Evolutionary conservation across 2,888 invertebrate genomes (phyloP), one percentile per base, ranked within the genome.

Genomic region (Epistrophe grossulariae): DNA sequence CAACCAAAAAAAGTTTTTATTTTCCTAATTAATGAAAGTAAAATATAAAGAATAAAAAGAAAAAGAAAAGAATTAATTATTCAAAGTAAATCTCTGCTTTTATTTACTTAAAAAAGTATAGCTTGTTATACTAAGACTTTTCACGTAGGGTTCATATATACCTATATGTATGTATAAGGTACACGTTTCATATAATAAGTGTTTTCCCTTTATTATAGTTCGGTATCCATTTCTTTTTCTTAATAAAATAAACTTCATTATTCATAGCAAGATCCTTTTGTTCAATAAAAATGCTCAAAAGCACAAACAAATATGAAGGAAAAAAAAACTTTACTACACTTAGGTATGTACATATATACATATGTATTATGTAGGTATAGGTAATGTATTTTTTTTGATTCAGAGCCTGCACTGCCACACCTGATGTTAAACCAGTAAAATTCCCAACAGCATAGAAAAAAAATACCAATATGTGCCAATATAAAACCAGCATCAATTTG

Each of bases 171-270:
- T n/a, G n/a, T n/a, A n/a, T n/a, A n/a, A 0, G 31, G 1, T 35
- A 35, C 35, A 35, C 2, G 35, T 35, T 35, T 35, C 35, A 9
- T 35, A 35, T 35, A 35, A 35, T 35, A 35, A 35, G 35, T 35
- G 35, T 35, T 35, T 35, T 35, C 35, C 9, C 35, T 35, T 35
- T 35, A 31, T 31, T 31, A 55, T 55, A 31, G 15, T 15, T 4
- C 5, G 6, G 15, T 5, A 28, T 55, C 8, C 15, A 28, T 55
- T 28, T 9, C 15, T 28, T 28, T 48, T 28, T 55, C 55, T 55
- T 55, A 28, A 55, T 55, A 57, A 57, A 31, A 57, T 57, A 57
- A 31, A 57, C 9, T 57, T 31, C n/a, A 57, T 57, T 57, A 57
- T 57, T 57, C 57, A 57, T 57, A 15, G 57, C n/a, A 35, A 57